Evolutionary conservation across 2,888 invertebrate species (phyloP).

Genomic region (Micoletzkya japonica): DNA sequence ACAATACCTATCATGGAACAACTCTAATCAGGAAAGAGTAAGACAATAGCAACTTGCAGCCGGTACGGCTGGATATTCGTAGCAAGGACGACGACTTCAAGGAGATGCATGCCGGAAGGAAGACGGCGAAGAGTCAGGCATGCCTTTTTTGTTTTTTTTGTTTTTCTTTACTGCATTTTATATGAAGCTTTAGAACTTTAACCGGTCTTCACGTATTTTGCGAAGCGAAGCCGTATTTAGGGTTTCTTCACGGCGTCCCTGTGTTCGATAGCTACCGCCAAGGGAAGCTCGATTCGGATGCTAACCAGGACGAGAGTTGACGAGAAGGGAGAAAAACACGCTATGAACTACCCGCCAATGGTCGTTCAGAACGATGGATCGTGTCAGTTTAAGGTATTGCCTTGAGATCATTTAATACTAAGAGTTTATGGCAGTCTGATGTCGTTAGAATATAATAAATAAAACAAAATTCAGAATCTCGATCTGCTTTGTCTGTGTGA

Average conservation of each 20-base stretch:
- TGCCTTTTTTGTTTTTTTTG: background rate
- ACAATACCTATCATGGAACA: background rate
- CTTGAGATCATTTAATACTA: too few species aligned
- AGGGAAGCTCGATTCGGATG: background rate
- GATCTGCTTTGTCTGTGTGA: too few species aligned
- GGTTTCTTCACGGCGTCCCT: background rate
- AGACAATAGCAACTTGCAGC: background rate
- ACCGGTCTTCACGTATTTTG: background rate
- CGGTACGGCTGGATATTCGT: constrained; percentile 6
- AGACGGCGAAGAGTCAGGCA: background rate
- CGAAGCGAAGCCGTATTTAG: background rate
- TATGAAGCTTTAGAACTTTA: background rate
- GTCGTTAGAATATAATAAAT: too few species aligned
- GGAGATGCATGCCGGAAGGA: background rate
- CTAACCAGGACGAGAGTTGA: background rate
- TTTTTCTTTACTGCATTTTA: background rate
- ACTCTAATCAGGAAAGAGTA: background rate
- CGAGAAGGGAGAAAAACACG: background rate
- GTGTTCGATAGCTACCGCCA: background rate
- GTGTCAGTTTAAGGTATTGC: too few species aligned
- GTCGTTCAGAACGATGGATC: background rate
- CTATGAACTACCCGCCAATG: background rate
- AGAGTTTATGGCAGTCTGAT: too few species aligned
- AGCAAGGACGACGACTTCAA: background rate
- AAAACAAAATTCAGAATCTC: too few species aligned